These are phyloP conservation scores for Parapristionchus giblindavisi DNA, from an alignment of 2,888 invertebrate genomes.

Conservation along the genomic window DNA sequence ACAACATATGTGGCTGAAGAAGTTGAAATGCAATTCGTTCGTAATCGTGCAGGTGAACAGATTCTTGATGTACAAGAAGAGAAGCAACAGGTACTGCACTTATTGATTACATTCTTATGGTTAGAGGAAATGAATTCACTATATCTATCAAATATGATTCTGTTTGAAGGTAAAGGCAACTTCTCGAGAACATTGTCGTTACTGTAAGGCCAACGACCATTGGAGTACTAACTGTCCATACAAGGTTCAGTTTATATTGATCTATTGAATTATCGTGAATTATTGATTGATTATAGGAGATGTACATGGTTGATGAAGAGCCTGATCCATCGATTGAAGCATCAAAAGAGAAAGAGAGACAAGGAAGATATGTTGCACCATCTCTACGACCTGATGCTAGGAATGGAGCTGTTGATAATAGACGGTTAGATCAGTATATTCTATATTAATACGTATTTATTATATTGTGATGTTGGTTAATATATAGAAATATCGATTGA, in stretches of 20 bases:
- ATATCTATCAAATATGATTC: neutral
- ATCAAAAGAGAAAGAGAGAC: constrained; percentile 49
- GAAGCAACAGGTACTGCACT: constrained; percentile 41
- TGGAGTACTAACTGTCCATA: constrained; percentile 98
- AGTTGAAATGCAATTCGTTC: constrained; percentile 83
- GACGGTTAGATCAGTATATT: constrained; percentile 7
- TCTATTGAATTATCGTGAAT: neutral
- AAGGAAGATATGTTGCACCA: constrained; percentile 43
- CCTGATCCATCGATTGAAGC: constrained; percentile 52
- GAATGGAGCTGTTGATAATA: constrained; percentile 16
- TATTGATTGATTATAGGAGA: constrained; percentile 47
- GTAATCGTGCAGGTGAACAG: constrained; percentile 67
- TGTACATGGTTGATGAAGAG: constrained; percentile 55
- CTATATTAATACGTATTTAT: neutral
- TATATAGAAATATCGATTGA: neutral
- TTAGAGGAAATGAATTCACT: neutral
- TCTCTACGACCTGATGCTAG: constrained; percentile 31
- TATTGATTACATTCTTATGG: neutral
- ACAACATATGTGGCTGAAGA: constrained; percentile 95
- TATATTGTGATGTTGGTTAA: neutral
- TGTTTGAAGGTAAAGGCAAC: constrained; percentile 48
- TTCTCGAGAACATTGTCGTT: constrained; percentile 64
- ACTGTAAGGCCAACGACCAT: constrained; percentile 78
- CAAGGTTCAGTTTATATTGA: constrained; percentile 77
- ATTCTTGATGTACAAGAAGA: constrained; percentile 72